Percentiles rank a stretch among this genome's conserved stretches.
These are phyloP conservation scores for Epirrita christyi DNA, from an alignment of 2,888 invertebrate species.

Conservation along the genomic window DNA sequence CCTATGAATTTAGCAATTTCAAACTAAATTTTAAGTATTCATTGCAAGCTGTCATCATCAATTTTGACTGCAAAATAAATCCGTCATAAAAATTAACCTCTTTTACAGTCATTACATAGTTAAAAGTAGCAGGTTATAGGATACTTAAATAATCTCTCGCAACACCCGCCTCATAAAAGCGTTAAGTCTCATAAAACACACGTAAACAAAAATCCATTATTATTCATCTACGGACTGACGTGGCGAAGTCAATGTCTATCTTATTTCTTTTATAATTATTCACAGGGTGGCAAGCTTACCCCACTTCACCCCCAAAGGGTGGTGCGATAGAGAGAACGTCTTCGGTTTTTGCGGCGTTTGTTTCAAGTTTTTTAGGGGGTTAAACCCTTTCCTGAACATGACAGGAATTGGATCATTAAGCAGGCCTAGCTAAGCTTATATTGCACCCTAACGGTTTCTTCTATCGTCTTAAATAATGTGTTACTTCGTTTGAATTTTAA, in stretches of 20 bases:
- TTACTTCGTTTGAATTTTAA: slow-evolving; percentile 47
- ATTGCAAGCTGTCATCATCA: neutral
- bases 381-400: slow-evolving; percentile 84
- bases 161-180: slow-evolving; percentile 59
- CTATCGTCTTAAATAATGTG: slow-evolving; percentile 46
- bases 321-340: slow-evolving; percentile 75
- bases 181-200: slow-evolving; percentile 69
- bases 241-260: slow-evolving; percentile 83
- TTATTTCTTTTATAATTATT: slow-evolving; percentile 85
- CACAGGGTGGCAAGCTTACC: slow-evolving; percentile 55
- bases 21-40: neutral
- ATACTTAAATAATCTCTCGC: slow-evolving; percentile 61
- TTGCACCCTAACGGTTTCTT: slow-evolving; percentile 37
- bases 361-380: slow-evolving; percentile 84
- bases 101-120: slow-evolving; percentile 11
- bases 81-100: slow-evolving; percentile 11
- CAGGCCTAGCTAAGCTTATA: slow-evolving; percentile 61
- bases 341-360: slow-evolving; percentile 85
- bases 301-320: slow-evolving; percentile 52
- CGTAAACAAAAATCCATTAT: slow-evolving; percentile 81
- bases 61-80: neutral
- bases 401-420: slow-evolving; percentile 85
- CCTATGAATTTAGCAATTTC: too few relatives aligned
- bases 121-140: slow-evolving; percentile 5
- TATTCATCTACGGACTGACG: slow-evolving; percentile 81